Evolutionary conservation across 2,113 vertebrate genomes (phyloP), one percentile per base, ranked within the genome.

Genomic region (Entomyzon cyanotis): DNA sequence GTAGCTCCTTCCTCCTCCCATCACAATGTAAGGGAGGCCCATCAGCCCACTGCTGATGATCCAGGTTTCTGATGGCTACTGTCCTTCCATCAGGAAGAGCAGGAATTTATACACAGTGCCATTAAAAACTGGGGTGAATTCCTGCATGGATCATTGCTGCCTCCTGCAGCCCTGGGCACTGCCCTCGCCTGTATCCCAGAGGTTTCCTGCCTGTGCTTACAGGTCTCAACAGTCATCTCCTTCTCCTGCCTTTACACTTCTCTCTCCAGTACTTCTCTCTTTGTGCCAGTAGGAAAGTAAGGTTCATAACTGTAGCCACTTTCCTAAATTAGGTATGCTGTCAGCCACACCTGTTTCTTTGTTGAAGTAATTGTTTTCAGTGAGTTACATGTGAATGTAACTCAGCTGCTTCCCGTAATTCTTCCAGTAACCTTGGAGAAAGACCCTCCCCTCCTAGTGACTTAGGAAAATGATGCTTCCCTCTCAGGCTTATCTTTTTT

Each of bases 371-470:
- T 25, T 82, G 44, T 59, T 94, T 91, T 82, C 74, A 82, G 53
- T 56, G 89, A 86, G 33, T 71, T 91, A 68, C n/a, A 30, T 8
- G 50, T 24, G 56, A 88, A 50, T 19, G 6, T 49, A 90, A 90
- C 24, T 77, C 67, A 77, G 67, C 50, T 90, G 67, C 33, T 87
- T 67, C 58, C 70, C 59, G 75, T 93, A 83, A 85, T 83, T 50
- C 53, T 84, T 87, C 50, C 70, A 94, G 76, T 86, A 95, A 83
- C 14, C 64, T 75, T 53, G 60, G 84, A 81, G n/a, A 33, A 88
- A 44, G 4, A 69, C 8, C 6, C 24, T 84, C 59, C 27, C 59
- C 17, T 67, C 37, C 67, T 30, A 67, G 24, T 21, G n/a, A 71
- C 56, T 67, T 67, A n/a, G 11, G 52, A 52, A 80, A 88, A 86